Evolutionary conservation across 2,888 invertebrate species (phyloP).

Genomic region (Euphydryas editha): DNA sequence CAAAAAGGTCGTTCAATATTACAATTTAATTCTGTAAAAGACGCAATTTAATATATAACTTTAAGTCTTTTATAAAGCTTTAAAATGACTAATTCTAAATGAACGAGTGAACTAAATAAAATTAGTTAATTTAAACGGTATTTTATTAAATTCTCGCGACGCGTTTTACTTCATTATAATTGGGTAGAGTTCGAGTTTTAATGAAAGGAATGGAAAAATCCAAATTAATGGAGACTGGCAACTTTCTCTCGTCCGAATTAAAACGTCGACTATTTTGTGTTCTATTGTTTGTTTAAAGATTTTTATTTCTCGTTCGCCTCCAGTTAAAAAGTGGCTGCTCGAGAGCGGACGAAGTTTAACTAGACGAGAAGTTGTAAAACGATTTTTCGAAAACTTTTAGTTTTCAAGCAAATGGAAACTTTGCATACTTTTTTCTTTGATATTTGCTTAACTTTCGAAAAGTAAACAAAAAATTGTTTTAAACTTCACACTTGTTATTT

Average conservation of each 20-base stretch:
- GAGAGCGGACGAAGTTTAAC: constrained; percentile 19
- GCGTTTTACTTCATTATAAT: constrained; percentile 24
- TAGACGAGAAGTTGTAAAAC: constrained; percentile 19
- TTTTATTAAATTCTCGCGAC: constrained; percentile 13
- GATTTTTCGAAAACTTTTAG: constrained; percentile 28
- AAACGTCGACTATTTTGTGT: constrained; percentile 55
- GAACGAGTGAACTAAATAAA: constrained; percentile 11
- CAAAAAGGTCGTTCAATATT: neutral
- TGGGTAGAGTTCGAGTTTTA: constrained; percentile 59
- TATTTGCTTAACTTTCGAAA: constrained; percentile 6
- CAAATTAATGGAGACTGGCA: constrained; percentile 19
- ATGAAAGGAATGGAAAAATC: constrained; percentile 55
- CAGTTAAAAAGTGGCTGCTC: constrained; percentile 13
- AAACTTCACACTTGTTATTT: neutral
- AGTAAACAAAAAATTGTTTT: neutral
- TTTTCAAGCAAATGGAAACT: constrained; percentile 29
- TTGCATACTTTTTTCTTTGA: constrained; percentile 26
- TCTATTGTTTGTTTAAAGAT: constrained; percentile 53
- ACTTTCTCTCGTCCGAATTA: constrained; percentile 54
- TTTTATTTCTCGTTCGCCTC: constrained; percentile 29
- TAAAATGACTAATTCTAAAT: too few relatives aligned
- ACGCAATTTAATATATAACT: too few relatives aligned
- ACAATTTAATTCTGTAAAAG: too few relatives aligned
- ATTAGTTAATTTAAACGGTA: constrained; percentile 14
- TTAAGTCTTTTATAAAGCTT: too few relatives aligned